Evolutionary conservation across 2,113 vertebrate genomes (phyloP), one percentile per base, ranked within the genome.

Genomic region (Alectura lathami): DNA sequence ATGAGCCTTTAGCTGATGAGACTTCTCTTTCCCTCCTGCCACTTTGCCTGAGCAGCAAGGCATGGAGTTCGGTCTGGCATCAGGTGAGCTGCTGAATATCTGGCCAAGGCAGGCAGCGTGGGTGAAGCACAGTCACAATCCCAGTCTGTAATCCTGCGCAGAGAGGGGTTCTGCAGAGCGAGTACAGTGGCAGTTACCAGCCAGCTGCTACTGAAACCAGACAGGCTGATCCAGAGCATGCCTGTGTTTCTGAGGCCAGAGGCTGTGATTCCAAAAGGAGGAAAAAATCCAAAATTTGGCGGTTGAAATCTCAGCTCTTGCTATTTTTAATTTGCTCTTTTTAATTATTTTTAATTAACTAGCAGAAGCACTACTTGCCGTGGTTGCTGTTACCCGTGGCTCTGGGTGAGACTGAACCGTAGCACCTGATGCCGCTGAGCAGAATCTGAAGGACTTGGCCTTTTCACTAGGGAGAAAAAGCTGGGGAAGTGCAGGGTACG

Each of bases 301-400:
- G 15, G 36, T 14, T 68, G 54, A 73, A 34, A 30, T 34, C 26
- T 69, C 27, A n/a, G 6, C 5, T 11, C 8, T 36, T 45, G 2
- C 26, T 9, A 1, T 4, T 17, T 4, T 17, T 15, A 15, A 36
- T 51, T 1, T 60, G 20, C 40, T 47, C 29, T 8, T 27, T 27
- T n/a, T n/a, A n/a, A n/a, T n/a, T n/a, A n/a, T n/a, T n/a, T n/a
- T n/a, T n/a, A n/a, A 42, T 17, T 34, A 57, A 5, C 57, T 42
- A 29, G 24, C 6, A 21, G 8, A 45, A 40, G 18, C 40, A 27
- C 9, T 13, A 2, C 26, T 18, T 30, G 50, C 18, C 3, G n/a
- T 7, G 5, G 9, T 20, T n/a, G 14, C 2, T 16, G 0, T 6
- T 20, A 18, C 40, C 9, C 0, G 13, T 13, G 16, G 30, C 40